phyloP scores from a whole-genome alignment of 2,888 invertebrate genomes.

The Tolmerus cingulatus region DNA sequence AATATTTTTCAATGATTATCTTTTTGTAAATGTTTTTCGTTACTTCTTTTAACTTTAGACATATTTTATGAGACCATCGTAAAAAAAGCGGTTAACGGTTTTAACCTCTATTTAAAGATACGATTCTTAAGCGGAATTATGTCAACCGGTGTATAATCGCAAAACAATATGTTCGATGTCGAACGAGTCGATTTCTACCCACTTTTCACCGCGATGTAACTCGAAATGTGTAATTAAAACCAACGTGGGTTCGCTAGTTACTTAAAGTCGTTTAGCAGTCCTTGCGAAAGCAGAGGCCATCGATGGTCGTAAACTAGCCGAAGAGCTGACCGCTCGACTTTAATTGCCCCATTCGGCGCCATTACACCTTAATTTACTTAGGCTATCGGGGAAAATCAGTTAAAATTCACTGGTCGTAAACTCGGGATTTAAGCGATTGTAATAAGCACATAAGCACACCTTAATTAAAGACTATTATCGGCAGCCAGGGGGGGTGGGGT shows the following conservation, averaged over 20 bases:
- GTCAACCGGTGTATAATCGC: neutral
- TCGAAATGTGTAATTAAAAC: neutral
- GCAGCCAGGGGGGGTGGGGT: neutral
- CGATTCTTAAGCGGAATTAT: neutral
- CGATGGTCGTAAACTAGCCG: neutral
- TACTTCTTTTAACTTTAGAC: no score
- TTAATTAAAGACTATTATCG: constrained; percentile 32
- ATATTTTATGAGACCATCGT: no score
- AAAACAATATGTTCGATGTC: neutral
- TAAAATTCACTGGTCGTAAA: constrained; percentile 31
- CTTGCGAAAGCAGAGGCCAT: neutral
- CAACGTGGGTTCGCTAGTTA: neutral
- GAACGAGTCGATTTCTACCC: neutral
- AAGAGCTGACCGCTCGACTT: neutral
- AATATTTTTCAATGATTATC: no score
- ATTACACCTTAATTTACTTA: constrained; percentile 35
- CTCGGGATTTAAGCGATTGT: constrained; percentile 18
- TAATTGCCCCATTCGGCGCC: constrained; percentile 15
- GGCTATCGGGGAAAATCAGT: neutral
- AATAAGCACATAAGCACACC: constrained; percentile 37
- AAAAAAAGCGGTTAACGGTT: no score
- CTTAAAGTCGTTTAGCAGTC: neutral
- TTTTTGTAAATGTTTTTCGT: no score
- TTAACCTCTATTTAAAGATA: neutral
- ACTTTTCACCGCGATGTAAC: neutral